Evolutionary conservation across 1,140 invertebrate genomes (phyloP).

Genomic region (Pentalonia nigronervosa): DNA sequence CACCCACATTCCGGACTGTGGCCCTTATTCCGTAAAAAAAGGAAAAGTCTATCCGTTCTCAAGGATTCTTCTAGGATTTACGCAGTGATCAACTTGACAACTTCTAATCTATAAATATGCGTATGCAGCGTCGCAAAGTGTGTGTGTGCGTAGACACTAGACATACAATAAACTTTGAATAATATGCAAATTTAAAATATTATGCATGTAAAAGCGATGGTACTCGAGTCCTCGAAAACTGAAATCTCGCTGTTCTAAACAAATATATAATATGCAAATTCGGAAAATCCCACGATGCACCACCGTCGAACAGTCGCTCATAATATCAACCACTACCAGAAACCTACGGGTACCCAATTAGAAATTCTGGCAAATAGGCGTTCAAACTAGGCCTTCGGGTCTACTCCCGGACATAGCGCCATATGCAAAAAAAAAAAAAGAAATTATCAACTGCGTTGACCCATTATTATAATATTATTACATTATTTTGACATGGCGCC

Average conservation of each 20-base stretch:
- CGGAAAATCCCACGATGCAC: not conserved
- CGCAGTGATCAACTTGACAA: not conserved
- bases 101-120: not conserved
- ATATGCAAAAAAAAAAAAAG: too few species aligned
- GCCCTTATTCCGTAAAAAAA: too few species aligned
- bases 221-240: not conserved
- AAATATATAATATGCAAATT: slow-evolving; percentile 11
- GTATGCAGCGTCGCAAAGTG: not conserved
- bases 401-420: too few species aligned
- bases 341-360: too few species aligned
- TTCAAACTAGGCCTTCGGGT: too few species aligned
- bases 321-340: too few species aligned
- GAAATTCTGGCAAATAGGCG: too few species aligned
- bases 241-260: not conserved
- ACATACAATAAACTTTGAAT: not conserved
- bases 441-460: not conserved
- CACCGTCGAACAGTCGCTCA: not conserved
- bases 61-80: not conserved
- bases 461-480: too few species aligned
- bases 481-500: too few species aligned
- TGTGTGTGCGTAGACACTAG: too few species aligned
- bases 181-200: not conserved
- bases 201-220: not conserved
- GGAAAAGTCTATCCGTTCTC: too few species aligned
- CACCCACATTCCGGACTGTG: too few species aligned